Conservation (phyloP, 1,140 invertebrate species). For the Euborellia annulipes region DNA sequence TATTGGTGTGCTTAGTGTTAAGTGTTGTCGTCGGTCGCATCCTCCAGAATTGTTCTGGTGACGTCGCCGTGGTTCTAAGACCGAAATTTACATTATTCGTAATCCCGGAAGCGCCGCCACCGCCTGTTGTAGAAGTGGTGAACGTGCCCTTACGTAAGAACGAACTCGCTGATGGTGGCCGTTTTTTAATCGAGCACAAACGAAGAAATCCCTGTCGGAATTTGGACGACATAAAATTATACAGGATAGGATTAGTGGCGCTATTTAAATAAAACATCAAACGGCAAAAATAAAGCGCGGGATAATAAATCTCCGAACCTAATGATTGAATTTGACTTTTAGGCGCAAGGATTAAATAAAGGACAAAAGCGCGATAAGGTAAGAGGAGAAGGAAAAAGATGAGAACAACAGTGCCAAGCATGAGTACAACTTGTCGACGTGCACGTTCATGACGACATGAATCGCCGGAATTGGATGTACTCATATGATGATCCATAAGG, state of each 20-base stretch:
- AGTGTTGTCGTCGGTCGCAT: no score
- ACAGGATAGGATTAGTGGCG: constrained; percentile 77
- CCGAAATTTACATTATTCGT: no score
- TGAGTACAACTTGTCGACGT: constrained; percentile 48
- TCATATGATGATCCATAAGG: constrained; percentile 57
- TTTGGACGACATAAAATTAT: constrained; percentile 83
- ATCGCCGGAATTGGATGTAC: constrained; percentile 39
- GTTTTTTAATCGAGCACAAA: constrained; percentile 29
- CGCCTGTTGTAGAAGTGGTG: no score
- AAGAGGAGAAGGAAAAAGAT: constrained; percentile 81
- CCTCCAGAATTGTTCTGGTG: no score
- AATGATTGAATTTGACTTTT: constrained; percentile 41
- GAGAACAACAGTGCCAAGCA: constrained; percentile 78
- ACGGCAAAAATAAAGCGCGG: constrained; percentile 68
- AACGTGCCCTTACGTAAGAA: no score
- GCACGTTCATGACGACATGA: constrained; percentile 19
- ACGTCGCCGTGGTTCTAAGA: no score
- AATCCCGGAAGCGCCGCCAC: no score
- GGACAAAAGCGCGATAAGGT: constrained; percentile 67
- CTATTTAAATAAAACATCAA: constrained; percentile 81
- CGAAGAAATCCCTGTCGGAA: constrained; percentile 67
- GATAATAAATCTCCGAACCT: constrained; percentile 67
- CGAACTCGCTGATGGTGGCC: constrained; percentile 11
- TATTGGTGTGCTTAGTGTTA: no score
- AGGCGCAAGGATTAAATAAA: constrained; percentile 66